Percentiles rank a stretch among this genome's conserved stretches.
Conservation (phyloP, 2,888 invertebrate genomes). For the Amaurobius ferox region DNA sequence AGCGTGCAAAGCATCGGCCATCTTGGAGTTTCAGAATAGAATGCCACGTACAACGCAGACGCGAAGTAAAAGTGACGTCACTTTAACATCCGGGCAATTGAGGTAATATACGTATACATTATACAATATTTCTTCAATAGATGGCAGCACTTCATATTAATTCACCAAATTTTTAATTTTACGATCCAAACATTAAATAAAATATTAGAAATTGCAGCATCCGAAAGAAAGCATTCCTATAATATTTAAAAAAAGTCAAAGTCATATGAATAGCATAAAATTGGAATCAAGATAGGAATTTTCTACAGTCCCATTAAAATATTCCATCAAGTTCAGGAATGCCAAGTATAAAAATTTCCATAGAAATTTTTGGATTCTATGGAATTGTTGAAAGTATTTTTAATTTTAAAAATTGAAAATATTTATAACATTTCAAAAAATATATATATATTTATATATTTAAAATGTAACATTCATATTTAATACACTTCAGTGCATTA, state of each 20-base stretch:
- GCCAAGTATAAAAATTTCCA: too few species aligned
- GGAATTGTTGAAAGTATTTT: too few species aligned
- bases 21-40: conserved; percentile 64
- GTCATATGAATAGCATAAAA: background rate
- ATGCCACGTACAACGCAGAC: conserved; percentile 40
- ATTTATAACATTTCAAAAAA: too few species aligned
- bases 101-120: background rate
- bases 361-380: too few species aligned
- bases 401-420: too few species aligned
- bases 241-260: background rate
- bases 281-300: too few species aligned
- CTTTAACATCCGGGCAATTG: conserved; percentile 45
- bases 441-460: too few species aligned
- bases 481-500: too few species aligned
- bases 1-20: conserved; percentile 64
- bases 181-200: background rate
- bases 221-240: background rate
- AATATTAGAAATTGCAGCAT: background rate
- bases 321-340: background rate
- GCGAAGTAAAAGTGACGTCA: conserved; percentile 9
- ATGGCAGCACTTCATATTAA: conserved; percentile 39
- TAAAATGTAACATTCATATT: too few species aligned
- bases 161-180: background rate
- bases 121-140: background rate
- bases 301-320: too few species aligned